Conservation (phyloP, 1,140 invertebrate genomes). For the Sitobion miscanthi region DNA sequence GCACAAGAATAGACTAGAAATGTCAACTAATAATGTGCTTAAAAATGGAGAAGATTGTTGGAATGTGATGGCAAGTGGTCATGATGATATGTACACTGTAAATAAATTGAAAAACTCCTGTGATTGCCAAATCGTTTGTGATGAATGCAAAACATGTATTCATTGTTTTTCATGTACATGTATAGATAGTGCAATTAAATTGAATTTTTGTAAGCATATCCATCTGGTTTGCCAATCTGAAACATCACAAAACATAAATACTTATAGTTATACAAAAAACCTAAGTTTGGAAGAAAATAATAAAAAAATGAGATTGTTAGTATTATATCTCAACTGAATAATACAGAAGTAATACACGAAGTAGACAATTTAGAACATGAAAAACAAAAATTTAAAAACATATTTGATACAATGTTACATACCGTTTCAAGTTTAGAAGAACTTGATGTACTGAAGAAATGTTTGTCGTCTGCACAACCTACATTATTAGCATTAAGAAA, state of each 20-base stretch:
- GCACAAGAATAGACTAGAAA: too few species aligned
- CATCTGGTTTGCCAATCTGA: neutral
- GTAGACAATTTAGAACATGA: too few species aligned
- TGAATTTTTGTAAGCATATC: neutral
- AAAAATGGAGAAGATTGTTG: too few species aligned
- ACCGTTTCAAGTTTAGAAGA: too few species aligned
- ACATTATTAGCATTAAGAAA: too few species aligned
- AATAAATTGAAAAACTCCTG: neutral
- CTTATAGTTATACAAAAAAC: neutral
- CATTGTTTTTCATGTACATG: neutral
- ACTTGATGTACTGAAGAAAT: too few species aligned
- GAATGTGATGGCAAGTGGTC: neutral
- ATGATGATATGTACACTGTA: neutral
- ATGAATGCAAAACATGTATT: conserved; percentile 2
- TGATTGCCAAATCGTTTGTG: neutral
- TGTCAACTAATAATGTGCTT: too few species aligned
- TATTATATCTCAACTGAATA: neutral
- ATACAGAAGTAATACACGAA: too few species aligned
- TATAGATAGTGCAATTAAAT: conserved; percentile 6
- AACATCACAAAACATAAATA: neutral
- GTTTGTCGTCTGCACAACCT: too few species aligned
- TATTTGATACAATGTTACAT: too few species aligned
- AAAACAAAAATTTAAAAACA: too few species aligned
- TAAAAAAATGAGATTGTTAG: neutral
- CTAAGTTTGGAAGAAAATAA: neutral